Conservation (phyloP, 2,113 vertebrate species). For the Cavia porcellus region DNA sequence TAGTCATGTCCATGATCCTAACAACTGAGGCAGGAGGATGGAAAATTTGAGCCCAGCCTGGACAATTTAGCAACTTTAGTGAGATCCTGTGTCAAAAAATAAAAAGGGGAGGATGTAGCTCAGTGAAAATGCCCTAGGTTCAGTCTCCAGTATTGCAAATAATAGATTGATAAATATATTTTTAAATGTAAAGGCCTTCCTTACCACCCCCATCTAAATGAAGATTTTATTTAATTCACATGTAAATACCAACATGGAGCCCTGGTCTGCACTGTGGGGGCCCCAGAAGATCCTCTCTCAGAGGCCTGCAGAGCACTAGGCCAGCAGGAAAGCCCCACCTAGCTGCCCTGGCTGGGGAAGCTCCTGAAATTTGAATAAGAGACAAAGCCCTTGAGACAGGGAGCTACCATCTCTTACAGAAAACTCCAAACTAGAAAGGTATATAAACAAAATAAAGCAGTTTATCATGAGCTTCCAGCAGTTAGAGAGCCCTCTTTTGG, state of each 20-base stretch:
- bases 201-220: background rate
- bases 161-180: background rate
- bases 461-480: background rate
- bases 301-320: background rate
- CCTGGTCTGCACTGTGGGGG: accelerated
- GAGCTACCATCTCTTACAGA: background rate
- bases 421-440: background rate
- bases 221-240: background rate
- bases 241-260: background rate
- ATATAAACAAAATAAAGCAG: background rate
- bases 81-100: background rate
- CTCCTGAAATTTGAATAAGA: background rate
- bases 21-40: background rate
- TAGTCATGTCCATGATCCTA: background rate
- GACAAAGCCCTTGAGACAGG: background rate
- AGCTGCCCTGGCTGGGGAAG: background rate
- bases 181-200: background rate
- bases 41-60: background rate
- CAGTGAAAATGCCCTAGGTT: background rate
- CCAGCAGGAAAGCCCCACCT: background rate
- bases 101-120: background rate
- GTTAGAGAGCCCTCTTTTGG: background rate
- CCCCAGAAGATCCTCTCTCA: background rate
- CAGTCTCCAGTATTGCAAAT: background rate
- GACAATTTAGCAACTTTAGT: background rate